Percentiles rank a stretch among this genome's conserved stretches.
phyloP scores from a whole-genome alignment of 92 coral and sea anemone genomes.

The Chrysogorgia sp. region DNA sequence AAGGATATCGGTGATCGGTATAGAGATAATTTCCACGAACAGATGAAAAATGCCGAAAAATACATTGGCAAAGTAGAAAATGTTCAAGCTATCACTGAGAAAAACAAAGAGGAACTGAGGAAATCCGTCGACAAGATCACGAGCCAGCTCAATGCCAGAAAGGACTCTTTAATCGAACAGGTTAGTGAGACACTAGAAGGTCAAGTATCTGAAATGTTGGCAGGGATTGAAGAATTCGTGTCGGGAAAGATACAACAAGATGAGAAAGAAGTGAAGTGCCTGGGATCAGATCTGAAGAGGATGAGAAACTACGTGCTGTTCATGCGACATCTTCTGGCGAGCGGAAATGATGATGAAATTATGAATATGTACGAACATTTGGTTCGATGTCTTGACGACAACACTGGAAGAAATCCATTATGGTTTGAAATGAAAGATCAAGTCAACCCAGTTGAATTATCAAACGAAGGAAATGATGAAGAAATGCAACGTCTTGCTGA shows the following conservation, averaged over 20 bases:
- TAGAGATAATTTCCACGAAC: slow-evolving; percentile 8
- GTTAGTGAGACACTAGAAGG: slow-evolving; percentile 16
- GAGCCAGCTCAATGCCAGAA: neutral
- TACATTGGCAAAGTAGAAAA: slow-evolving; percentile 1
- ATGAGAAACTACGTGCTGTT: slow-evolving; percentile 27
- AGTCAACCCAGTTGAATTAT: neutral
- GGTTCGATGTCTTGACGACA: slow-evolving; percentile 14
- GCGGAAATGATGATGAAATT: slow-evolving; percentile 40
- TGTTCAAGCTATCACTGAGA: neutral
- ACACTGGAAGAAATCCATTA: slow-evolving; percentile 28
- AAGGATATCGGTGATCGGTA: slow-evolving; percentile 13
- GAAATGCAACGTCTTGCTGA: neutral
- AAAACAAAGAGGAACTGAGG: neutral
- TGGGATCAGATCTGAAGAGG: slow-evolving; percentile 19
- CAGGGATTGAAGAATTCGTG: slow-evolving; percentile 5
- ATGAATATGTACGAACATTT: slow-evolving; percentile 40
- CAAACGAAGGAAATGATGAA: slow-evolving; percentile 7
- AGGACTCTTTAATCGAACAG: slow-evolving; percentile 17
- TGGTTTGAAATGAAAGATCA: slow-evolving; percentile 5
- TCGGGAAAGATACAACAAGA: neutral
- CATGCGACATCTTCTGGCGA: slow-evolving; percentile 26
- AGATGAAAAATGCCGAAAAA: slow-evolving; percentile 10
- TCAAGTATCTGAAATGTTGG: slow-evolving; percentile 15
- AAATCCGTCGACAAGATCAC: slow-evolving; percentile 12
- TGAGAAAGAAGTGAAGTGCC: slow-evolving; percentile 6